Percentiles rank a stretch among this genome's conserved stretches.
Evolutionary conservation across 2,797 vertebrate species (phyloP).

Genomic region (Siniperca scherzeri): DNA sequence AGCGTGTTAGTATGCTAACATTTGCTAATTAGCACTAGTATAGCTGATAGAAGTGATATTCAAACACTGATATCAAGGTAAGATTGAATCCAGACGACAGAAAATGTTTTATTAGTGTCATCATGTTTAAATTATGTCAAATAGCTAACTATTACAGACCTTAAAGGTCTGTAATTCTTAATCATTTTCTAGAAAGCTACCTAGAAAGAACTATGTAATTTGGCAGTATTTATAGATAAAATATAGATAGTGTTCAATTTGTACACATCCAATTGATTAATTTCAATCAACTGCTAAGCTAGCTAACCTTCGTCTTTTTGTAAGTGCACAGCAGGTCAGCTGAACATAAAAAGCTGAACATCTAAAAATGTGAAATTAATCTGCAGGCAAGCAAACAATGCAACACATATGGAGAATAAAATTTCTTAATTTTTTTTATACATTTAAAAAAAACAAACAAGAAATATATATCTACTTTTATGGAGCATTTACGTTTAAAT

Average conservation of each 20-base stretch:
- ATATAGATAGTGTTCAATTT: not conserved
- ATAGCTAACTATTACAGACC: too few relatives aligned
- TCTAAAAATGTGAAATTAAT: not conserved
- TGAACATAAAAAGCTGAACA: not conserved
- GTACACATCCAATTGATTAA: not conserved
- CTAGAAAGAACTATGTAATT: not conserved
- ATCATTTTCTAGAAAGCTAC: not conserved
- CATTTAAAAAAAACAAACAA: too few relatives aligned
- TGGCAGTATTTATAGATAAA: not conserved
- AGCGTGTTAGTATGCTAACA: not conserved
- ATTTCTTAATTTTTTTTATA: not conserved
- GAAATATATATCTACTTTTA: not conserved
- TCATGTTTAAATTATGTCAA: not conserved
- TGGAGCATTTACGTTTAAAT: not conserved
- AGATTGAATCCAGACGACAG: not conserved
- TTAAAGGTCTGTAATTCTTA: not conserved
- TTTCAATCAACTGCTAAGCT: not conserved
- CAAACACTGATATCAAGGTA: not conserved
- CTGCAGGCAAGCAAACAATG: not conserved
- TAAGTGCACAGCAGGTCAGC: not conserved
- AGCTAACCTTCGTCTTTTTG: not conserved
- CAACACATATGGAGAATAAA: not conserved
- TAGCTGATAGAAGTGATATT: not conserved
- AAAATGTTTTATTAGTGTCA: not conserved
- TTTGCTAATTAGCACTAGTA: too few relatives aligned